These are phyloP conservation scores for Idaea dimidiata DNA, from an alignment of 2,888 invertebrate genomes.

Conservation along the genomic window DNA sequence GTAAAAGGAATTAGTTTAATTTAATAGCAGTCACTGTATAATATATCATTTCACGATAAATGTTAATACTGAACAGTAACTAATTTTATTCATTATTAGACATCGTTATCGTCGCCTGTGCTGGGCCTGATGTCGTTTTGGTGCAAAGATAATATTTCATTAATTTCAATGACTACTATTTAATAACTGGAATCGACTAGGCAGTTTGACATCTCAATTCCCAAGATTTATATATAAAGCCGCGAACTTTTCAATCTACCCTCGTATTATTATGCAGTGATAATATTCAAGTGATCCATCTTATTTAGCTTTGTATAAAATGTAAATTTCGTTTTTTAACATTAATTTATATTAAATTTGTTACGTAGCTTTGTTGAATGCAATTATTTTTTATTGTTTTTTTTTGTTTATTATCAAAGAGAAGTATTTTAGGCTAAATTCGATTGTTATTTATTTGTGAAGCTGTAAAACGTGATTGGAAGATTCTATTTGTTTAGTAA, in stretches of 20 bases:
- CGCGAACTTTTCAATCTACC: background rate
- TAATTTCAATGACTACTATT: constrained; percentile 33
- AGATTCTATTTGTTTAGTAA: constrained; percentile 54
- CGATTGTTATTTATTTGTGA: constrained; percentile 80
- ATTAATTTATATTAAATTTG: constrained; percentile 81
- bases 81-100: too few species aligned
- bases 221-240: too few species aligned
- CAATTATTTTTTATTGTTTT: constrained; percentile 80
- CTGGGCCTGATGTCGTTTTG: too few species aligned
- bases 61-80: too few species aligned
- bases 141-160: too few species aligned
- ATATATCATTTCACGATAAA: too few species aligned
- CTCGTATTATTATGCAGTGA: constrained; percentile 54
- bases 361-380: constrained; percentile 81
- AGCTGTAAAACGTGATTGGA: constrained; percentile 74
- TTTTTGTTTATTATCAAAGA: constrained; percentile 66
- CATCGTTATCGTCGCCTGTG: too few species aligned
- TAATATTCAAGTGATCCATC: constrained; percentile 72
- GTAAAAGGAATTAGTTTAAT: too few species aligned
- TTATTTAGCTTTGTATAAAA: constrained; percentile 75
- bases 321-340: constrained; percentile 77
- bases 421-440: constrained; percentile 80
- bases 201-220: too few species aligned
- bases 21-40: too few species aligned
- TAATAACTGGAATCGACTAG: too few species aligned